phyloP scores from a whole-genome alignment of 2,888 invertebrate genomes.

The Disparrhopalites patrizii region DNA sequence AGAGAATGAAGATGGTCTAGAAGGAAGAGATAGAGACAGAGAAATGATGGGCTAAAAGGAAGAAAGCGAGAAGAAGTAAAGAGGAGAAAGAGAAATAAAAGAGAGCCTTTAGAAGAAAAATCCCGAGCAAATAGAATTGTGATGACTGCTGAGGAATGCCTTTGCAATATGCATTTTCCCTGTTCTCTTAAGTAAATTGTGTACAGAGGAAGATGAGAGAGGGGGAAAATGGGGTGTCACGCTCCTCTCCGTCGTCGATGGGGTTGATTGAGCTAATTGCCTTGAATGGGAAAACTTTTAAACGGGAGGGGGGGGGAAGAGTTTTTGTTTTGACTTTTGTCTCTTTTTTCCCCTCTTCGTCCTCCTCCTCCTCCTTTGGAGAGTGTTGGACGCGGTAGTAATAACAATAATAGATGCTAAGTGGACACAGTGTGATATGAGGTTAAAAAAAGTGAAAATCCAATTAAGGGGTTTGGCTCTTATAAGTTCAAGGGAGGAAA shows the following conservation, averaged over 20 bases:
- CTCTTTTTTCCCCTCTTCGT: neutral
- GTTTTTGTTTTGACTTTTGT: neutral
- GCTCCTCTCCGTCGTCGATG: too few relatives aligned
- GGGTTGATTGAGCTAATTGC: too few relatives aligned
- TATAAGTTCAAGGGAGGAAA: neutral
- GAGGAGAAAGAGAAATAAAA: neutral
- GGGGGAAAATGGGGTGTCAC: too few relatives aligned
- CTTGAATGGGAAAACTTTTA: neutral
- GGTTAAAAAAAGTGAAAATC: constrained; percentile 21
- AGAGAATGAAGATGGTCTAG: too few relatives aligned
- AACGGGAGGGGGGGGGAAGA: neutral
- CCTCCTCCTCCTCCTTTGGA: neutral
- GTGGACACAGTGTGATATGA: too few relatives aligned
- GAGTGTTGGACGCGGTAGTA: neutral
- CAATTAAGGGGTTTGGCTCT: constrained; percentile 4
- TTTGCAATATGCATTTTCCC: too few relatives aligned
- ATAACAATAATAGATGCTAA: too few relatives aligned
- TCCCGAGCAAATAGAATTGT: neutral
- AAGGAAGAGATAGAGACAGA: too few relatives aligned
- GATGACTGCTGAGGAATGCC: too few relatives aligned
- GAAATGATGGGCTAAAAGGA: neutral
- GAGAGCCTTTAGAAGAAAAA: neutral
- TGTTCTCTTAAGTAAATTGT: too few relatives aligned
- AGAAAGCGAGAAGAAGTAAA: neutral
- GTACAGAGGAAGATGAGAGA: too few relatives aligned